phyloP scores from a whole-genome alignment of 2,113 vertebrate species.

The Grus americana region DNA sequence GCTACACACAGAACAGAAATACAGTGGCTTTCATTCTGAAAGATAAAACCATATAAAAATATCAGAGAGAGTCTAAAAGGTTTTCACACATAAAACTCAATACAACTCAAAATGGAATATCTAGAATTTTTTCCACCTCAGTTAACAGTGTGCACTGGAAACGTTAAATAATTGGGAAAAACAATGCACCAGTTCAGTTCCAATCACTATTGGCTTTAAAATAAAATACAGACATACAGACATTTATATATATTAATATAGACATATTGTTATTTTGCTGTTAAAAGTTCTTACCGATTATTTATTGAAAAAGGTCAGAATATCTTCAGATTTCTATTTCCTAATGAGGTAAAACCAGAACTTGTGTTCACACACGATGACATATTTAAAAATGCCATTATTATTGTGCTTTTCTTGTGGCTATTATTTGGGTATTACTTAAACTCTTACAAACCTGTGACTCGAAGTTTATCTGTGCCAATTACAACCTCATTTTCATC shows the following conservation, averaged over 20 bases:
- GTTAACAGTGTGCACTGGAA: not conserved
- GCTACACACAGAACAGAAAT: not conserved
- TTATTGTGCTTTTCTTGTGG: not conserved
- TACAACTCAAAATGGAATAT: not conserved
- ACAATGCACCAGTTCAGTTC: not conserved
- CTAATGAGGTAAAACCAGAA: not conserved
- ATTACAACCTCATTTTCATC: constrained; percentile 82
- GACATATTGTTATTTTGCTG: not conserved
- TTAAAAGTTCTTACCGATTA: not conserved
- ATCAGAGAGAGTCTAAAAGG: not conserved
- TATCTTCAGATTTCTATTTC: not conserved
- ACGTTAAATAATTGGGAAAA: not conserved
- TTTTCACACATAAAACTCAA: not conserved
- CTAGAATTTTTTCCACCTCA: not conserved
- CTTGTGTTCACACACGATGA: not conserved
- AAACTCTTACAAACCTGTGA: constrained; percentile 83
- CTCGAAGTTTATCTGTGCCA: constrained; percentile 89
- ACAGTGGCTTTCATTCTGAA: not conserved
- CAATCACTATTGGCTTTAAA: not conserved
- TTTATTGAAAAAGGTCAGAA: not conserved
- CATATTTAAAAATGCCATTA: not conserved
- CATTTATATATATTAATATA: not conserved
- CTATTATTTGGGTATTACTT: not conserved
- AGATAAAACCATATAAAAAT: not conserved
- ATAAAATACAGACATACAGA: not conserved